Percentiles rank a stretch among this genome's conserved stretches.
Evolutionary conservation across 1,140 invertebrate species (phyloP).

Genomic region (Cyphomyrmex costatus): DNA sequence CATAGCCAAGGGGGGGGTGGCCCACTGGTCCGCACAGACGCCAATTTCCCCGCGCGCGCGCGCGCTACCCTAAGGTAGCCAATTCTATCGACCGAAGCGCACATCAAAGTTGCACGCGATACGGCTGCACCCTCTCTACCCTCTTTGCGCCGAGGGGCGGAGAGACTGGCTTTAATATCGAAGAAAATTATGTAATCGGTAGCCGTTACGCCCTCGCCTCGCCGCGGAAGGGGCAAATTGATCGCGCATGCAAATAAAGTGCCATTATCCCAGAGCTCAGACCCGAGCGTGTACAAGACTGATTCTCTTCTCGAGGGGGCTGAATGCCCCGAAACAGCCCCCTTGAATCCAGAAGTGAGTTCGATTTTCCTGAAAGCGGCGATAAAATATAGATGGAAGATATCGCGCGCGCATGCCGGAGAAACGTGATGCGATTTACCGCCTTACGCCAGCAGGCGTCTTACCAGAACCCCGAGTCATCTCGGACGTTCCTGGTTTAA

Average conservation of each 20-base stretch:
- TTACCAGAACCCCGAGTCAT: conserved; percentile 50
- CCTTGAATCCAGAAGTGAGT: conserved; percentile 41
- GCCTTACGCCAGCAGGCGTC: conserved; percentile 47
- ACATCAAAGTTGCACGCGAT: conserved; percentile 85
- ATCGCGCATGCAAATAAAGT: conserved; percentile 84
- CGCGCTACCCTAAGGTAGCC: conserved; percentile 76
- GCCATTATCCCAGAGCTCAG: conserved; percentile 76
- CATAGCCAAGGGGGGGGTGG: conserved; percentile 70
- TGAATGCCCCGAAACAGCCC: conserved; percentile 47
- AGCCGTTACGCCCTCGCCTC: conserved; percentile 73
- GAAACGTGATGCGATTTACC: conserved; percentile 62
- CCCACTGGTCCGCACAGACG: conserved; percentile 62
- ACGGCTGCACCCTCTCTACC: conserved; percentile 68
- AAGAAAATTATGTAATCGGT: conserved; percentile 85
- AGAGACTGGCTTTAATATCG: conserved; percentile 79
- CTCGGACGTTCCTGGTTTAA: conserved; percentile 52
- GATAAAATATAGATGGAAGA: conserved; percentile 70
- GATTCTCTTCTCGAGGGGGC: conserved; percentile 53
- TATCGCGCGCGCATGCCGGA: conserved; percentile 43
- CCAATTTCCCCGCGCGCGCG: background rate
- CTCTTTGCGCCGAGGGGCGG: conserved; percentile 50
- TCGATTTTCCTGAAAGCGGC: conserved; percentile 72
- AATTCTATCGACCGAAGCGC: conserved; percentile 84
- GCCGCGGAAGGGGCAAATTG: conserved; percentile 76
- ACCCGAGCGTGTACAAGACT: conserved; percentile 67